phyloP scores from a whole-genome alignment of 2,888 invertebrate species.

The Mamestra brassicae region DNA sequence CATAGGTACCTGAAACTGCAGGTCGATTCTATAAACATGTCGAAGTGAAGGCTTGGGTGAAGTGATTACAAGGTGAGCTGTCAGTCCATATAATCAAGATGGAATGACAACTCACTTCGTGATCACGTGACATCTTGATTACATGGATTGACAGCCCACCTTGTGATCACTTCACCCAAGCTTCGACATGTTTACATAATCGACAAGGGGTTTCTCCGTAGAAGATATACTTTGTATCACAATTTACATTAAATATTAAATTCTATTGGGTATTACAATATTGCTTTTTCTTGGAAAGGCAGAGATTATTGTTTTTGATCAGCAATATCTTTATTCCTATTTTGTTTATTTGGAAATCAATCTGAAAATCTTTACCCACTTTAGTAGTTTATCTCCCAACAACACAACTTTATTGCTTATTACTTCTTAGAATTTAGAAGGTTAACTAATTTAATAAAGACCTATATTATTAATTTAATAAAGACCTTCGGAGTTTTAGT shows the following conservation, averaged over 20 bases:
- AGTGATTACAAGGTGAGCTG: too few relatives aligned
- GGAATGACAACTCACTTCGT: too few relatives aligned
- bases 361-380: not conserved
- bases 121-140: too few relatives aligned
- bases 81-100: too few relatives aligned
- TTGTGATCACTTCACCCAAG: too few relatives aligned
- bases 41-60: too few relatives aligned
- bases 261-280: not conserved
- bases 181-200: too few relatives aligned
- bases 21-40: too few relatives aligned
- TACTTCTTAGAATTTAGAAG: not conserved
- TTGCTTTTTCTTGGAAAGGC: constrained; percentile 3
- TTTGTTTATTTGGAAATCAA: not conserved
- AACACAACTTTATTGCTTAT: not conserved
- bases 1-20: too few relatives aligned
- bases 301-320: not conserved
- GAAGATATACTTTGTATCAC: not conserved
- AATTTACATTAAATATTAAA: not conserved
- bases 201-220: not conserved
- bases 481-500: not conserved
- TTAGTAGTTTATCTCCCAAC: constrained; percentile 6
- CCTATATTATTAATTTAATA: not conserved
- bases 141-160: too few relatives aligned
- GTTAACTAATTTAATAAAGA: not conserved
- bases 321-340: not conserved